phyloP scores from a whole-genome alignment of 2,113 vertebrate genomes.

The Peromyscus californicus region DNA sequence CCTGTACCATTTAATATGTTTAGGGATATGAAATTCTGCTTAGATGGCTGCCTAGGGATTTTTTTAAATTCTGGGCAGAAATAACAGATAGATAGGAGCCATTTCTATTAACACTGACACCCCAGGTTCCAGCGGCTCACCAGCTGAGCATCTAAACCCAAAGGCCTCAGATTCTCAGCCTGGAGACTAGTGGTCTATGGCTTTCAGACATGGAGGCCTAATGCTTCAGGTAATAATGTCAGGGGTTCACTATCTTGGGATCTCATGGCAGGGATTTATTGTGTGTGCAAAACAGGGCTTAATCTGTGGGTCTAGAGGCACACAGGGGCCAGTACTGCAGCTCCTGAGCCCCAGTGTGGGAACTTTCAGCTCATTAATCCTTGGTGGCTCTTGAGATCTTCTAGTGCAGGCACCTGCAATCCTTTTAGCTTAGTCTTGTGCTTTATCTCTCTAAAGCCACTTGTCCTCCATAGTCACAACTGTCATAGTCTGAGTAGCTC shows the following conservation, averaged over 20 bases:
- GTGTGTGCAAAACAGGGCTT: not conserved
- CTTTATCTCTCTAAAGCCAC: not conserved
- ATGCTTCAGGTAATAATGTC: not conserved
- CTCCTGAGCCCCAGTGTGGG: not conserved
- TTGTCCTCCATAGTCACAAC: not conserved
- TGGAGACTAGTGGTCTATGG: not conserved
- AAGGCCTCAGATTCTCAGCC: not conserved
- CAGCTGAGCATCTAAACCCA: not conserved
- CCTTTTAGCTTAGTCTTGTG: not conserved
- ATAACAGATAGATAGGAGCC: not conserved
- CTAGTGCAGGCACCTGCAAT: not conserved
- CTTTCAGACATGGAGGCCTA: not conserved
- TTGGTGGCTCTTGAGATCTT: not conserved
- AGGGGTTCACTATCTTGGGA: not conserved
- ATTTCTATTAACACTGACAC: not conserved
- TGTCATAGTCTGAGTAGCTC: not conserved
- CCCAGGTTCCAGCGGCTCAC: not conserved
- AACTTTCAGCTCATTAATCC: not conserved
- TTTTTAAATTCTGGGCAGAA: not conserved
- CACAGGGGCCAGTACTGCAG: not conserved
- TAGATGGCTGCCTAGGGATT: not conserved
- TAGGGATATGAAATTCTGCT: not conserved
- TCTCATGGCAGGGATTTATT: not conserved
- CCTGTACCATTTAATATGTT: not conserved
- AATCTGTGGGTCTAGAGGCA: not conserved